phyloP scores from a whole-genome alignment of 1,140 invertebrate species.

The Agrypnia vestita region DNA sequence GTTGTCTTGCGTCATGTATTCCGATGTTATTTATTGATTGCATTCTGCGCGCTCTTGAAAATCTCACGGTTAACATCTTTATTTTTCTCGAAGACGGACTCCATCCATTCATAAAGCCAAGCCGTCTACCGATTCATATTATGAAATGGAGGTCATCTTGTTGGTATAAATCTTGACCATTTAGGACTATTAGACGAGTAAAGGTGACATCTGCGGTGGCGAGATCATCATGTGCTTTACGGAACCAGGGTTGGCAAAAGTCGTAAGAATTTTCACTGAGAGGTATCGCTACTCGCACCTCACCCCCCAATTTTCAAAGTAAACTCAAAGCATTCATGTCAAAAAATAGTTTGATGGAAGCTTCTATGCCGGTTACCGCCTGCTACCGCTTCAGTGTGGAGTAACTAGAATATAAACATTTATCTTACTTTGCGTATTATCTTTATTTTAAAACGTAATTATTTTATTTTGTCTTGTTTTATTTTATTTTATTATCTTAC shows the following conservation, averaged over 20 bases:
- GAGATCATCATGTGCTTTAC: not conserved
- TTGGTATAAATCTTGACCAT: slow-evolving; percentile 27
- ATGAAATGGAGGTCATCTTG: slow-evolving; percentile 25
- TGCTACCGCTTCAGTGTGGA: too few relatives aligned
- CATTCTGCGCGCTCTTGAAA: slow-evolving; percentile 49
- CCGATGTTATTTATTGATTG: not conserved
- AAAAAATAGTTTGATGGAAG: too few relatives aligned
- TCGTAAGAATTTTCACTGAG: too few relatives aligned
- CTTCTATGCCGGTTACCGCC: too few relatives aligned
- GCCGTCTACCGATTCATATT: not conserved
- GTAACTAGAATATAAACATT: too few relatives aligned
- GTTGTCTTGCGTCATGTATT: slow-evolving; percentile 6
- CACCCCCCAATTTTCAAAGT: too few relatives aligned
- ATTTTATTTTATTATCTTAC: too few relatives aligned
- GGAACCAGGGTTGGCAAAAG: slow-evolving; percentile 30
- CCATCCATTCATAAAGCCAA: slow-evolving; percentile 40
- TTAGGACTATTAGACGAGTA: slow-evolving; percentile 32
- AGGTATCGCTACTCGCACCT: too few relatives aligned
- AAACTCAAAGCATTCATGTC: too few relatives aligned
- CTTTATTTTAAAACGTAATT: too few relatives aligned
- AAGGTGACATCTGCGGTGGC: slow-evolving; percentile 26
- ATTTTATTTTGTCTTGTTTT: too few relatives aligned
- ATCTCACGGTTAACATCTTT: slow-evolving; percentile 59
- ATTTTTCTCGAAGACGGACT: slow-evolving; percentile 33
- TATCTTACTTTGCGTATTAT: too few relatives aligned